Conservation (phyloP, 1,140 invertebrate genomes). For the Heliconius himera region DNA sequence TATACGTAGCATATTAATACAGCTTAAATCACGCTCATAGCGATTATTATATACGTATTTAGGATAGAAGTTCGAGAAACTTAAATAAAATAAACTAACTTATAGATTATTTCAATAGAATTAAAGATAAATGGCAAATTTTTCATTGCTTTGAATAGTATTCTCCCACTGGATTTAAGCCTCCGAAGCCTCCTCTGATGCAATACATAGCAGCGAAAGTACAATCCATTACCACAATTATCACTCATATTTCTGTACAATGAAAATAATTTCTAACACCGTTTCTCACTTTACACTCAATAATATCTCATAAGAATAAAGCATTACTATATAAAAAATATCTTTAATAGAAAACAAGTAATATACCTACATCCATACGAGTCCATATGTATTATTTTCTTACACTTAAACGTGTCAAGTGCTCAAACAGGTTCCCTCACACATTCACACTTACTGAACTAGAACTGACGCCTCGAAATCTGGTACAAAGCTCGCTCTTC, state of each 20-base stretch:
- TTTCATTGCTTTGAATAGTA: too few relatives aligned
- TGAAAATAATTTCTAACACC: not conserved
- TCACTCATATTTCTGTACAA: not conserved
- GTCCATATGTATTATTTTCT: not conserved
- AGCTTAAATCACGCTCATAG: too few relatives aligned
- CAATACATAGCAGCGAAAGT: not conserved
- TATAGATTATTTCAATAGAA: not conserved
- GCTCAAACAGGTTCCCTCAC: constrained; percentile 6
- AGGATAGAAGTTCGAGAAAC: too few relatives aligned
- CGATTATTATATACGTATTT: too few relatives aligned
- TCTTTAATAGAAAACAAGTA: not conserved
- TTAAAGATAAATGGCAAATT: too few relatives aligned
- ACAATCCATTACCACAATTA: not conserved
- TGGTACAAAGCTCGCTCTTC: constrained; percentile 32
- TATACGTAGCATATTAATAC: too few relatives aligned
- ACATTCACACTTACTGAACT: constrained; percentile 30
- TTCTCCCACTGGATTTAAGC: not conserved
- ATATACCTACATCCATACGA: not conserved
- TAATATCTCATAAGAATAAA: not conserved
- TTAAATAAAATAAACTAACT: too few relatives aligned
- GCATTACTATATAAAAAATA: not conserved
- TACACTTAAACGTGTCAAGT: constrained; percentile 7
- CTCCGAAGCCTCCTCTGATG: not conserved
- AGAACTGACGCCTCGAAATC: constrained; percentile 34
- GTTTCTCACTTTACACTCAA: not conserved